phyloP scores from a whole-genome alignment of 2,113 vertebrate genomes.

The Corythaixoides concolor region DNA sequence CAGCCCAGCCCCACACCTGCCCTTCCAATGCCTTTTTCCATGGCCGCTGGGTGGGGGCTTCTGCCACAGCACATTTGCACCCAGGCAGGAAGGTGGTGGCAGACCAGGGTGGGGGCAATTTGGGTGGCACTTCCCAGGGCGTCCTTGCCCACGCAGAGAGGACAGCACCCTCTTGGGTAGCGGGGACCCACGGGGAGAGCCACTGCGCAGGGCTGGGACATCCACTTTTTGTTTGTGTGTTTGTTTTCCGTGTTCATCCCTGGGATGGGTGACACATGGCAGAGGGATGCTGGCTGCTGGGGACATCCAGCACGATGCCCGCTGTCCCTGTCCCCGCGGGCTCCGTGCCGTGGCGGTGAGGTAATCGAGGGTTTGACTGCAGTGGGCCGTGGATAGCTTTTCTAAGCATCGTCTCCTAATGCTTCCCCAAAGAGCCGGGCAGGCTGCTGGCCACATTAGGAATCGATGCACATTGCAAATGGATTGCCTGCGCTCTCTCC shows the following conservation, averaged over 20 bases:
- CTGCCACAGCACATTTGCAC: too few species aligned
- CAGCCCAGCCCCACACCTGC: not conserved
- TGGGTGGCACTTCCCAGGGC: not conserved
- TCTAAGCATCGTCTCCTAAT: not conserved
- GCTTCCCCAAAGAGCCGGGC: not conserved
- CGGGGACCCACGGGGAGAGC: rapidly evolving
- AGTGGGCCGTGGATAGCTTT: not conserved
- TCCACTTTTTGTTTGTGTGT: rapidly evolving
- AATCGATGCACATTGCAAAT: slow-evolving; percentile 10
- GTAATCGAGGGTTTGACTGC: not conserved
- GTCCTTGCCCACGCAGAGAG: not conserved
- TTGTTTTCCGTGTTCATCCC: rapidly evolving
- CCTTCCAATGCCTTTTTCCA: not conserved
- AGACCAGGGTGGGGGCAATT: rapidly evolving
- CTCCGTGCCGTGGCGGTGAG: not conserved
- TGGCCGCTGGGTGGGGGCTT: not conserved
- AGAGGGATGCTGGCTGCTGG: not conserved
- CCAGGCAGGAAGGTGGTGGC: not conserved
- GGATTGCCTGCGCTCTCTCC: not conserved
- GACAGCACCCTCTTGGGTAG: not conserved
- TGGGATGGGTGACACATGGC: not conserved
- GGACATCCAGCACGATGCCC: rapidly evolving
- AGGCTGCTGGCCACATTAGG: slow-evolving; percentile 2
- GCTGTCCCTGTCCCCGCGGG: not conserved
- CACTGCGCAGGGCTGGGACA: rapidly evolving